Evolutionary conservation across 1,140 invertebrate genomes (phyloP), one percentile per base, ranked within the genome.

Genomic region (Drosophila punjabiensis): DNA sequence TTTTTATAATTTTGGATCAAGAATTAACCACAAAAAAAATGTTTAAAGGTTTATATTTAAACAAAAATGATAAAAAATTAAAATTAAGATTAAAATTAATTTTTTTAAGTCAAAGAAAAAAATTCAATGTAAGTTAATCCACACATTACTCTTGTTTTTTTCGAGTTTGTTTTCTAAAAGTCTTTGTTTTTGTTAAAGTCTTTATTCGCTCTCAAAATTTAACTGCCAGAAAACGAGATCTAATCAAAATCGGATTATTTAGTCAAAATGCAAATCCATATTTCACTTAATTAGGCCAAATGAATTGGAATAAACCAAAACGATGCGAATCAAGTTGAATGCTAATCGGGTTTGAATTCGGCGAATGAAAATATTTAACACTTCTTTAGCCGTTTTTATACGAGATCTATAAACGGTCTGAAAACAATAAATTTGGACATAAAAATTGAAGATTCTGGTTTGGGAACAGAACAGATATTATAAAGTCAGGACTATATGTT

Each of bases 331-430:
- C 39, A 43, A 63, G 64, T 63, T 28, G 7, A 7, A 14, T 66
- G 58, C 20, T 35, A 45, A 66, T 35, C 18, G 55, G 55, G 50
- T 41, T 30, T 41, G 11, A 10, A 6, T 10, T 20, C 20, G 30
- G 14, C 20, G 16, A 30, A 35, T 55, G 4, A 35, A 33, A 24
- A 45, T 68, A 30, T 53, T 53, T 45, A 70, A 18, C 35, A 68
- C 45, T 14, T 53, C 5, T 68, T 69, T 52, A 24, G 35, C 18
- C 14, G 24, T 20, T 67, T 64, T 70, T 45, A 53, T 55, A 43
- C 30, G 37, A 30, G n/a, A 55, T 43, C 68, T 45, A 70, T 68
- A 55, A 70, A 68, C 63, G 20, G 48, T 30, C 20, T 30, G 20
- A 1, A 52, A 43, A 33, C 30, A 16, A 39, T 52, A 43, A 66